Conservation (phyloP, 2,888 invertebrate species). For the Nephrocerus scutellatus region DNA sequence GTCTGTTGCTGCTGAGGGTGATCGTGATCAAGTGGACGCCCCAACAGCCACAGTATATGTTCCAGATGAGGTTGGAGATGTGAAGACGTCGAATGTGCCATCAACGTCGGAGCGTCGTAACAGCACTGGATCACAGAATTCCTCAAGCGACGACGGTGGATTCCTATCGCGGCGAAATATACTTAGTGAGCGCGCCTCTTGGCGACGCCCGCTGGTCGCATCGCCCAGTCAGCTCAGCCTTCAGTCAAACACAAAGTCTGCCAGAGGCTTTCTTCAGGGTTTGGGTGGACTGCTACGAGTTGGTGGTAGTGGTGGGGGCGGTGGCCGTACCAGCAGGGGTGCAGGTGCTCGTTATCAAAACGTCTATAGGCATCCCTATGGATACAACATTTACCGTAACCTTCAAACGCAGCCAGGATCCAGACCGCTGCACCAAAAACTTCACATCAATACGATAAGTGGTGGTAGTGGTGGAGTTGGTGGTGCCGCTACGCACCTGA, state of each 20-base stretch:
- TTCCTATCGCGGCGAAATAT: slow-evolving; percentile 60
- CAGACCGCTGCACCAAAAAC: slow-evolving; percentile 39
- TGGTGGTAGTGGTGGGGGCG: slow-evolving; percentile 26
- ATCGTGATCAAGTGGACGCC: slow-evolving; percentile 1
- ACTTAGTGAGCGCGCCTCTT: slow-evolving; percentile 54
- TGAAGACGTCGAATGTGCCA: neutral
- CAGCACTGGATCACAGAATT: slow-evolving; percentile 53
- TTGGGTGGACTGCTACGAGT: slow-evolving; percentile 38
- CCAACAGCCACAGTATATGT: slow-evolving; percentile 22
- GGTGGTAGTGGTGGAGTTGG: slow-evolving; percentile 23
- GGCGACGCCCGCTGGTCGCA: slow-evolving; percentile 59
- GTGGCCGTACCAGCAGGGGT: neutral
- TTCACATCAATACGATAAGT: slow-evolving; percentile 45
- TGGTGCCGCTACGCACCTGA: slow-evolving; percentile 10
- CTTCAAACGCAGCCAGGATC: slow-evolving; percentile 33
- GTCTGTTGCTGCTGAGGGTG: slow-evolving; percentile 11
- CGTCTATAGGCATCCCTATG: slow-evolving; percentile 32
- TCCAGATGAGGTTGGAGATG: slow-evolving; percentile 25
- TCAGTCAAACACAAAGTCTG: slow-evolving; percentile 58
- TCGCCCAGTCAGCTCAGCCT: slow-evolving; percentile 61
- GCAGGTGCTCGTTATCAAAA: slow-evolving; percentile 41
- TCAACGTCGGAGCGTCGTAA: slow-evolving; percentile 45
- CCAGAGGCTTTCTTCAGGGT: slow-evolving; percentile 51
- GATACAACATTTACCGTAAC: slow-evolving; percentile 34
- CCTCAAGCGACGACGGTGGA: slow-evolving; percentile 77